A percentile compares a stretch with the other conserved stretches of the same genome.
Conservation (phyloP, 2,797 vertebrate genomes). For the Chelon labrosus region DNA sequence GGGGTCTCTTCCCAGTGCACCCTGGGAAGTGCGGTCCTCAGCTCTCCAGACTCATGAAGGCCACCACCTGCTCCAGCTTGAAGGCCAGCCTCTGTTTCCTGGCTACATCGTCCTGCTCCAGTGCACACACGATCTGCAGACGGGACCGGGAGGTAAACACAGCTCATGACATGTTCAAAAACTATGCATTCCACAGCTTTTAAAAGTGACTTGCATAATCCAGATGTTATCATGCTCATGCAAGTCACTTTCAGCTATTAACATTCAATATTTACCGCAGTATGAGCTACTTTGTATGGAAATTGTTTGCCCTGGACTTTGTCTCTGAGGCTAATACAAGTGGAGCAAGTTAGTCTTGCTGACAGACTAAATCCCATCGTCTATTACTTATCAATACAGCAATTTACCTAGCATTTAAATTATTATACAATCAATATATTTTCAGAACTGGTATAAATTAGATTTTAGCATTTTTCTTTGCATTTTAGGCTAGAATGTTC, state of each 20-base stretch:
- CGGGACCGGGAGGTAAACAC: slow-evolving; percentile 44
- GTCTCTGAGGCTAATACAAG: neutral
- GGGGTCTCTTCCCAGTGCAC: slow-evolving; percentile 90
- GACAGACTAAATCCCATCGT: neutral
- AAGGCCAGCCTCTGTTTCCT: slow-evolving; percentile 98
- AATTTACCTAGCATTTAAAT: neutral
- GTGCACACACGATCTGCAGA: slow-evolving; percentile 92
- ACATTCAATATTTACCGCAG: neutral
- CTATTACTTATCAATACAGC: neutral
- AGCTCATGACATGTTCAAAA: slow-evolving; percentile 33
- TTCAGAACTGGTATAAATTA: neutral
- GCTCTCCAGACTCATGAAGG: slow-evolving; percentile 99
- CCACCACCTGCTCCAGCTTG: slow-evolving; percentile 99
- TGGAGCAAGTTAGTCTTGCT: neutral
- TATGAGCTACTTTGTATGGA: neutral
- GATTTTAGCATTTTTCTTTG: neutral
- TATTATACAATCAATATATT: neutral
- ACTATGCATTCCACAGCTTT: neutral
- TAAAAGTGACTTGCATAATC: neutral
- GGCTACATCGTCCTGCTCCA: slow-evolving; percentile 95
- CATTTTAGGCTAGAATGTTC: neutral
- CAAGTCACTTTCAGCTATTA: neutral
- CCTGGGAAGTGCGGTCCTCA: slow-evolving; percentile 98
- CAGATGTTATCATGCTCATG: neutral
- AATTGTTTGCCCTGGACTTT: neutral